Conservation (phyloP, 2,888 invertebrate species). For the Cetonia aurata region DNA sequence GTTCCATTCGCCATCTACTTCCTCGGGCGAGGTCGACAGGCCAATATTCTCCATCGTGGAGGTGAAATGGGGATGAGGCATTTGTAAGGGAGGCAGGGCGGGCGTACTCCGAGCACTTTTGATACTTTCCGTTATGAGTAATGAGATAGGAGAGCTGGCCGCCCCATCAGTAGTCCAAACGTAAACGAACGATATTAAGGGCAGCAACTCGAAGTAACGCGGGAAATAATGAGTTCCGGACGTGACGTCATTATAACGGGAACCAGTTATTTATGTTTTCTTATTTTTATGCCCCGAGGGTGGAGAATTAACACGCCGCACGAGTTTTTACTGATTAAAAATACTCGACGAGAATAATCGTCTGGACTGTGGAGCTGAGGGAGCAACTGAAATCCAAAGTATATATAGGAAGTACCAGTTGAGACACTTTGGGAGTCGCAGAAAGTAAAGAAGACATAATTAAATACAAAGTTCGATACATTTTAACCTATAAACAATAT, state of each 20-base stretch:
- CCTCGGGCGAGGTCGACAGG: not conserved
- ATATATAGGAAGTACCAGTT: no score
- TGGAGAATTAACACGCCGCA: slow-evolving; percentile 64
- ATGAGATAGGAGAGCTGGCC: slow-evolving; percentile 45
- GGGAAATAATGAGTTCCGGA: slow-evolving; percentile 68
- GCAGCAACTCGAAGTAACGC: slow-evolving; percentile 67
- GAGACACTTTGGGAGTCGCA: no score
- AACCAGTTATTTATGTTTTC: slow-evolving; percentile 67
- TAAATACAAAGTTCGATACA: no score
- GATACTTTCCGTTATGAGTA: slow-evolving; percentile 45
- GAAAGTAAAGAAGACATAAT: no score
- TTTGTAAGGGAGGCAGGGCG: not conserved
- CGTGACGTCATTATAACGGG: slow-evolving; percentile 69
- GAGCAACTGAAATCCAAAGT: no score
- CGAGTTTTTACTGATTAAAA: slow-evolving; percentile 57
- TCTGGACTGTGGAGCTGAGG: no score
- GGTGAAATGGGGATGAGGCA: not conserved
- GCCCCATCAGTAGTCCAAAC: slow-evolving; percentile 63
- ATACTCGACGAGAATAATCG: slow-evolving; percentile 61
- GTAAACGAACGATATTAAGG: slow-evolving; percentile 64
- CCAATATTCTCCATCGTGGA: slow-evolving; percentile 5
- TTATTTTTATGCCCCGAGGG: slow-evolving; percentile 65
- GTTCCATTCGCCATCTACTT: not conserved
- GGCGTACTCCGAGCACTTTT: slow-evolving; percentile 31
- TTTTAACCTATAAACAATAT: no score